phyloP scores from a whole-genome alignment of 1,140 invertebrate genomes.

The Drosophila grimshawi region DNA sequence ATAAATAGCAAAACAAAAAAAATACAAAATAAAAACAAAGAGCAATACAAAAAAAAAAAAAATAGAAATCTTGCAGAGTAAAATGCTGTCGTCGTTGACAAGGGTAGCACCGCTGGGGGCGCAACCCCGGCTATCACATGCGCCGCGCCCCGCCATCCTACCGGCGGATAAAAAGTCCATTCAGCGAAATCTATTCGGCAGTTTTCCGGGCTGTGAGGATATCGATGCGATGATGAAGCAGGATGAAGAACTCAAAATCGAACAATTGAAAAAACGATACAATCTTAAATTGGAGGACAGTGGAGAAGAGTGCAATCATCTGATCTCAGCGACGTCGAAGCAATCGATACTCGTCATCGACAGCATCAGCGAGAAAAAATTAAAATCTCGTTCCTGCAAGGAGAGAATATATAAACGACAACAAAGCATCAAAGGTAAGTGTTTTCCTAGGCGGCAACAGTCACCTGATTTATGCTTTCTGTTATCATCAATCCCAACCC shows the following conservation, averaged over 20 bases:
- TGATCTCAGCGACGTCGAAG: constrained; percentile 34
- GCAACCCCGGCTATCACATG: background rate
- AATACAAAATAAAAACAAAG: constrained; percentile 14
- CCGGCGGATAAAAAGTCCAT: constrained; percentile 1
- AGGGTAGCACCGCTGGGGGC: constrained; percentile 3
- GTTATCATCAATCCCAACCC: constrained; percentile 23
- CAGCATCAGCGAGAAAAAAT: no score
- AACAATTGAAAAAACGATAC: constrained; percentile 11
- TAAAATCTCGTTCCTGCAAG: constrained; percentile 1
- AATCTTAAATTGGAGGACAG: constrained; percentile 12
- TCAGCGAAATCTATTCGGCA: constrained; percentile 49
- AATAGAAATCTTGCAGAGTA: constrained; percentile 11
- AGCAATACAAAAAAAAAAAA: constrained; percentile 1
- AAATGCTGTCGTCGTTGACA: constrained; percentile 28
- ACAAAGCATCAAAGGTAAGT: constrained; percentile 58
- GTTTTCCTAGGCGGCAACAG: background rate
- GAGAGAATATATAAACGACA: constrained; percentile 2
- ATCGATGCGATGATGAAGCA: constrained; percentile 26
- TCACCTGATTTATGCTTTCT: constrained; percentile 52
- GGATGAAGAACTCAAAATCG: constrained; percentile 3
- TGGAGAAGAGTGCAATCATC: constrained; percentile 12
- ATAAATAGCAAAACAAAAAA: constrained; percentile 22
- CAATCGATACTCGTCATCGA: no score
- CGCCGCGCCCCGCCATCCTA: background rate
- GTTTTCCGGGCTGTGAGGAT: background rate